A percentile compares a stretch with the other conserved stretches of the same genome.
Conservation (phyloP, 2,113 vertebrate species). For the Mustelus asterias region DNA sequence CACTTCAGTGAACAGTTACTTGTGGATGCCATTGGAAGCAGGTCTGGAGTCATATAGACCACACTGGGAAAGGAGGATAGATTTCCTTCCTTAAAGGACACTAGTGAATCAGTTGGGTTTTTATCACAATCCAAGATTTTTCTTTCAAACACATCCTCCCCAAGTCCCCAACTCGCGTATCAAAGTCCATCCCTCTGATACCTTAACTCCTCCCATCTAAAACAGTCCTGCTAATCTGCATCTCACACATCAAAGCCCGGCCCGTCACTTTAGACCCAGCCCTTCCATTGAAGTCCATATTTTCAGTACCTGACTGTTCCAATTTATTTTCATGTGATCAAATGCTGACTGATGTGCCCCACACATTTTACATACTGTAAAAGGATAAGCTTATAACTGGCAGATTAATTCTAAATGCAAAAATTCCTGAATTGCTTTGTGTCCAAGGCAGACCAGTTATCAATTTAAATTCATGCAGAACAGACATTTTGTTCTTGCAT, state of each 20-base stretch:
- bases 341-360: background rate
- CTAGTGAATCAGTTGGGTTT: background rate
- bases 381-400: background rate
- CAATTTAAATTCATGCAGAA: background rate
- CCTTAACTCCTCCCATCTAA: background rate
- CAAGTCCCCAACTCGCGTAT: too few species aligned
- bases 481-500: background rate
- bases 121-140: background rate
- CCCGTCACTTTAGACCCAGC: background rate
- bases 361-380: background rate
- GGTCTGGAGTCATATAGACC: background rate
- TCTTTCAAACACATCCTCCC: background rate
- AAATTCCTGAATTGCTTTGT: background rate
- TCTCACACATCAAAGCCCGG: background rate
- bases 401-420: background rate
- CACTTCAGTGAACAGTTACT: too few species aligned
- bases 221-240: too few species aligned
- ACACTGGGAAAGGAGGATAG: background rate
- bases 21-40: too few species aligned
- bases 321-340: background rate
- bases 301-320: background rate
- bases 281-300: background rate
- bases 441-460: background rate
- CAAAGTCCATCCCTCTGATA: background rate
- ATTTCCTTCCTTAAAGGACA: background rate